phyloP scores from a whole-genome alignment of 1,140 invertebrate genomes.

The Drosophila tani region DNA sequence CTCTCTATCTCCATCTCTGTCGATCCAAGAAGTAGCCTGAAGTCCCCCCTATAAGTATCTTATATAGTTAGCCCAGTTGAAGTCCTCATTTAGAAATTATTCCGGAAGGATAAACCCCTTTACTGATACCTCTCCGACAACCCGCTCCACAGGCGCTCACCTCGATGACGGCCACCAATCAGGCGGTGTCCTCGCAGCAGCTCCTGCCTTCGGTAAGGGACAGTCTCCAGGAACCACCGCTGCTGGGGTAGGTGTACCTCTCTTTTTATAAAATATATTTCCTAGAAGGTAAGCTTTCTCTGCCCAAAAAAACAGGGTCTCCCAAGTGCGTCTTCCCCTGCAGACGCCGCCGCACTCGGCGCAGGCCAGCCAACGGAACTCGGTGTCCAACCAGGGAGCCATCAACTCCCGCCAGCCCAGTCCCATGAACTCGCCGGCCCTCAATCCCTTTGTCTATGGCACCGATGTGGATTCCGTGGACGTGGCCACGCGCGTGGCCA shows the following conservation, averaged over 20 bases:
- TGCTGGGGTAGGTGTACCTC: slow-evolving; percentile 67
- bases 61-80: slow-evolving; percentile 57
- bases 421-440: slow-evolving; percentile 84
- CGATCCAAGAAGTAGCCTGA: slow-evolving; percentile 20
- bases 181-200: slow-evolving; percentile 86
- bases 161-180: slow-evolving; percentile 88
- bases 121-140: not conserved
- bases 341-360: slow-evolving; percentile 77
- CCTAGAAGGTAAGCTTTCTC: not conserved
- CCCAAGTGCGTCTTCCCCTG: slow-evolving; percentile 70
- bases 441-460: slow-evolving; percentile 96
- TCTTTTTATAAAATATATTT: too few species aligned
- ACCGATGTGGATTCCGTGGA: slow-evolving; percentile 99
- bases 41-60: slow-evolving; percentile 12
- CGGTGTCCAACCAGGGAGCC: slow-evolving; percentile 76
- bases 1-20: slow-evolving; percentile 2
- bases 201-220: slow-evolving; percentile 89
- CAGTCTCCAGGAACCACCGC: slow-evolving; percentile 86
- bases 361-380: slow-evolving; percentile 78
- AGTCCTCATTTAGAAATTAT: slow-evolving; percentile 4
- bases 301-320: slow-evolving; percentile 55
- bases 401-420: slow-evolving; percentile 73
- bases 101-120: not conserved
- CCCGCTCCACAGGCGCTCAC: slow-evolving; percentile 87
- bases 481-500: slow-evolving; percentile 98